A percentile compares a stretch with the other conserved stretches of the same genome.
phyloP scores from a whole-genome alignment of 2,888 invertebrate genomes.

The Germaria angustata region DNA sequence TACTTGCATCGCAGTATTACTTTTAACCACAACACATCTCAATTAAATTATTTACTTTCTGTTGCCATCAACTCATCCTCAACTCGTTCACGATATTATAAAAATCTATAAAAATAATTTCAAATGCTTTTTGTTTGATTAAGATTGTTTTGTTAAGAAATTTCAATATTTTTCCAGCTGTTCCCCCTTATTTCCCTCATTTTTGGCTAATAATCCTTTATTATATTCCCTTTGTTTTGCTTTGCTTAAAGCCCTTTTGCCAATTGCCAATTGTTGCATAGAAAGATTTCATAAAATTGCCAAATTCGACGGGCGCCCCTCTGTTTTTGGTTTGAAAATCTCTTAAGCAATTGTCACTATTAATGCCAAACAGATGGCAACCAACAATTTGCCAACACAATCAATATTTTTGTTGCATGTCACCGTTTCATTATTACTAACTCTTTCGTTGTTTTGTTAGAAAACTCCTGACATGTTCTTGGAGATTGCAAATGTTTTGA shows the following conservation, averaged over 20 bases:
- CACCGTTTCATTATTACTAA: constrained; percentile 27
- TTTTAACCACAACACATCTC: too few species aligned
- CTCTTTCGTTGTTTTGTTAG: constrained; percentile 28
- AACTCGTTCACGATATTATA: too few species aligned
- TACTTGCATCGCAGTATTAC: too few species aligned
- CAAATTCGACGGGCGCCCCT: constrained; percentile 5
- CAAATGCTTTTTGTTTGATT: not conserved
- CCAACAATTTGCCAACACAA: not conserved
- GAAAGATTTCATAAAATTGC: constrained; percentile 25
- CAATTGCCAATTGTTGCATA: constrained; percentile 36
- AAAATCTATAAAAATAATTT: not conserved
- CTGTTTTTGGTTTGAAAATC: constrained; percentile 11
- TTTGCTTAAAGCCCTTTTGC: constrained; percentile 40
- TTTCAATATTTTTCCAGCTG: constrained; percentile 53
- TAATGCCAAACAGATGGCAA: constrained; percentile 37
- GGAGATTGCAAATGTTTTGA: constrained; percentile 9
- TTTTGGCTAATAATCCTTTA: constrained; percentile 37
- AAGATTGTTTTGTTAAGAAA: not conserved
- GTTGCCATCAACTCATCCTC: too few species aligned
- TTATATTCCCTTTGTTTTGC: not conserved
- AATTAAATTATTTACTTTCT: too few species aligned
- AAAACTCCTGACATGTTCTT: not conserved
- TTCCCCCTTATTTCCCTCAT: constrained; percentile 11
- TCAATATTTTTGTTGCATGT: constrained; percentile 7
- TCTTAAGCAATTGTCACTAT: constrained; percentile 52